Evolutionary conservation across 2,888 invertebrate species (phyloP).

Genomic region (Lepetodrilus schrolli): DNA sequence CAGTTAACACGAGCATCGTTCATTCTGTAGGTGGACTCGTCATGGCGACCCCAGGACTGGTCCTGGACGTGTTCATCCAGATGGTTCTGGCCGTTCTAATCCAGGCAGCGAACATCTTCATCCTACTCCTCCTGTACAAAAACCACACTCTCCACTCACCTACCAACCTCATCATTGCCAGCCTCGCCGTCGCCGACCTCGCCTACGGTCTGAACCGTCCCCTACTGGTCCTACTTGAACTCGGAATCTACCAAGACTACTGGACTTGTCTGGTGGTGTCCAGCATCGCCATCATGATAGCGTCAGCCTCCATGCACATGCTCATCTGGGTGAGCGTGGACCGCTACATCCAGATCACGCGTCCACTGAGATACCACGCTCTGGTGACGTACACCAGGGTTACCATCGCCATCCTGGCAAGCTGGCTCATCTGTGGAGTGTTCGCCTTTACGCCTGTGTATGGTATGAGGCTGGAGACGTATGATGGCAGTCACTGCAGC

Average conservation of each 20-base stretch:
- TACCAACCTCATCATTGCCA: background rate
- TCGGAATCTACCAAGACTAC: background rate
- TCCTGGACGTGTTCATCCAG: background rate
- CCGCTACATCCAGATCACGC: background rate
- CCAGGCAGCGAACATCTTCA: background rate
- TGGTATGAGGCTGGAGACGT: background rate
- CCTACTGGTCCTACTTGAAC: background rate
- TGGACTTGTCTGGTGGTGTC: background rate
- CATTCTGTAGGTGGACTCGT: too few relatives aligned
- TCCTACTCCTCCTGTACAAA: background rate
- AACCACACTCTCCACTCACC: background rate
- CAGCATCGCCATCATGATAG: background rate
- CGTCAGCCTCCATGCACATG: background rate
- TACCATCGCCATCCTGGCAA: background rate
- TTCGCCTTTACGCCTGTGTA: background rate
- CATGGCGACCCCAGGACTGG: background rate
- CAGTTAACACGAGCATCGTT: too few relatives aligned
- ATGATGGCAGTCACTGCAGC: background rate
- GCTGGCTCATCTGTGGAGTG: background rate
- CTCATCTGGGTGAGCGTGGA: background rate
- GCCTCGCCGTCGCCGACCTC: background rate
- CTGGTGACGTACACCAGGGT: background rate
- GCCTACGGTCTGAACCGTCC: background rate
- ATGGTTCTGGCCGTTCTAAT: background rate
- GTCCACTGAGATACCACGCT: background rate